phyloP scores from a whole-genome alignment of 2,113 vertebrate species.

The Rhizomys pruinosus region DNA sequence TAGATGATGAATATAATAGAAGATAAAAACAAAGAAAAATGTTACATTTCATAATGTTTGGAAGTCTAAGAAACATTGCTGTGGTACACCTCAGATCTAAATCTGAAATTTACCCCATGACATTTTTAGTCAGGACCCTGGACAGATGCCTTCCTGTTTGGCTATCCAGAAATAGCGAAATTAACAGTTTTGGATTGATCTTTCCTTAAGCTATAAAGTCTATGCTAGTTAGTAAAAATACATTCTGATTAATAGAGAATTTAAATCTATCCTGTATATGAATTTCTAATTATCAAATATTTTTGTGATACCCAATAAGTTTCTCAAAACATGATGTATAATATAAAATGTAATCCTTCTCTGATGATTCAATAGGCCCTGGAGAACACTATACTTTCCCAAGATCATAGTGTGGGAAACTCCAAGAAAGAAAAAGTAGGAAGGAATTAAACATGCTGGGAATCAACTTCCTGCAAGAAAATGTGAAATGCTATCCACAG shows the following conservation, averaged over 20 bases:
- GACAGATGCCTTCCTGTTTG: neutral
- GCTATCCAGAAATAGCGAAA: neutral
- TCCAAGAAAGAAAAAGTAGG: neutral
- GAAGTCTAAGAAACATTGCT: conserved; percentile 20
- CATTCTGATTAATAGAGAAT: neutral
- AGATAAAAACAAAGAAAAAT: conserved; percentile 12
- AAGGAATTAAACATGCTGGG: neutral
- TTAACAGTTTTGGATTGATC: neutral
- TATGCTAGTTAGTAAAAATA: neutral
- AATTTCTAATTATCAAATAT: neutral
- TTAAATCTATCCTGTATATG: conserved; percentile 24
- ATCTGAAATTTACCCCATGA: neutral
- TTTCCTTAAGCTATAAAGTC: neutral
- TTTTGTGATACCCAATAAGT: neutral
- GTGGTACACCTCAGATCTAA: neutral
- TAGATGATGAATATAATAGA: conserved; percentile 32
- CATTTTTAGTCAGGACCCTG: neutral
- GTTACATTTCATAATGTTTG: neutral
- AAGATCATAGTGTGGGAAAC: neutral
- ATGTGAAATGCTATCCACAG: neutral
- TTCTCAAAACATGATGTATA: neutral
- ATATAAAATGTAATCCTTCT: neutral
- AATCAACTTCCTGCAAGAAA: neutral
- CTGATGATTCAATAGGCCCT: neutral
- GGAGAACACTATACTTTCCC: neutral